Base-by-base conservation (phyloP, 2,888 invertebrate species). In the Leucozona laternaria region DNA sequence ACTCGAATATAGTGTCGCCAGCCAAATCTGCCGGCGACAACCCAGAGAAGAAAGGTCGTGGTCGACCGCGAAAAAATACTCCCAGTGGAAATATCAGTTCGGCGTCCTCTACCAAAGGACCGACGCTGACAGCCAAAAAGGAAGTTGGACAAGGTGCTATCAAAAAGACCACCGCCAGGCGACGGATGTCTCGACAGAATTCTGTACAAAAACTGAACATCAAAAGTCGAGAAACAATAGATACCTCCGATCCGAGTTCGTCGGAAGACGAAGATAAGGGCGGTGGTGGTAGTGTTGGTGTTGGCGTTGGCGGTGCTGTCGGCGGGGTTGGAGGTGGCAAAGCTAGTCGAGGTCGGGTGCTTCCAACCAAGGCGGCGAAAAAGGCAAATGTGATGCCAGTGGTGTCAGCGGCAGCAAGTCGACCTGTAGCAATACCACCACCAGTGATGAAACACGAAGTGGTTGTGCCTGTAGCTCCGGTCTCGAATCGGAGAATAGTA, bases 31-130 rank as follows among this genome's bases (percentile, higher is more conserved):
- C 88, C 6, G 58, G 89, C 0, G 84, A 88, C 15, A 88, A 88
- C 6, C 87, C 89, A 17, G 88, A 89, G 4, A 92, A 92, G 73
- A 91, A 93, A 88, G 92, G 92, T 28, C 93, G 93, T 28, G 93
- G 93, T 37, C 91, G 93, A 70, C 93, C 93, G 20, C 91, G 93
- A n/a, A 94, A 93, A 88, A 90, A 89, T 17, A 91, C 92, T 83
- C 89, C 89, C 8, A 90, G 89, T 81, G 90, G 90, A 22, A 90
- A 90, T 76, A 80, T 91, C 6, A 91, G 90, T 55, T 90, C 90
- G 55, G 90, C 90, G 53, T 90, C 90, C 11, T 90, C 90, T 20
- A 89, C 91, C 1, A 92, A 92, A 88, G 92, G 90, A 87, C 90
- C 91, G 89, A 91, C 90, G 89, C 85, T 91, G 88, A 91, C 91